A percentile compares a stretch with the other conserved stretches of the same genome.
Evolutionary conservation across 2,113 vertebrate species (phyloP).

Genomic region (Seriola dumerili): DNA sequence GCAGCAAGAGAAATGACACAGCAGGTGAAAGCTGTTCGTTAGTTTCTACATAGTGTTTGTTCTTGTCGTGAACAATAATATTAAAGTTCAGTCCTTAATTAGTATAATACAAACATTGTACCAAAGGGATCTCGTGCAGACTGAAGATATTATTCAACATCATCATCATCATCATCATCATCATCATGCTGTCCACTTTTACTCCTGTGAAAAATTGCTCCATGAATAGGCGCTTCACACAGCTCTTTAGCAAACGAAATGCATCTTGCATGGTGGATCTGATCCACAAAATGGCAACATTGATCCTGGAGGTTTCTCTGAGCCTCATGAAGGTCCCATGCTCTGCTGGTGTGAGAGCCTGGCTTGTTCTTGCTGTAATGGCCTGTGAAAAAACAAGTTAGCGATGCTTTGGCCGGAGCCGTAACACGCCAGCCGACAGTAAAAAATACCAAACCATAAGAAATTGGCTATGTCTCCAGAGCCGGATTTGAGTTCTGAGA

Average conservation of each 20-base stretch:
- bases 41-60: too few relatives aligned
- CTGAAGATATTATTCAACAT: slow-evolving; percentile 70
- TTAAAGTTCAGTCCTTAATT: neutral
- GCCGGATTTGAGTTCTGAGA: slow-evolving; percentile 15
- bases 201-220: slow-evolving; percentile 79
- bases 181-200: slow-evolving; percentile 72
- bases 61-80: too few relatives aligned
- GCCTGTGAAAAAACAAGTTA: slow-evolving; percentile 83
- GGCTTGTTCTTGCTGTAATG: slow-evolving; percentile 79
- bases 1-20: too few relatives aligned
- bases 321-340: slow-evolving; percentile 82
- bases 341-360: slow-evolving; percentile 70
- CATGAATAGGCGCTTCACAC: slow-evolving; percentile 82
- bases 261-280: slow-evolving; percentile 82
- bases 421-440: slow-evolving; percentile 42
- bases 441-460: slow-evolving; percentile 70
- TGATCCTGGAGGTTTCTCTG: slow-evolving; percentile 78
- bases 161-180: slow-evolving; percentile 61
- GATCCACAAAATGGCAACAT: slow-evolving; percentile 82
- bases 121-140: slow-evolving; percentile 63
- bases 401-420: slow-evolving; percentile 70
- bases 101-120: slow-evolving; percentile 73
- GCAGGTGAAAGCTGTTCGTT: too few relatives aligned
- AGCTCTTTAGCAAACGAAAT: slow-evolving; percentile 77
- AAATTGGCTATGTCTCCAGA: slow-evolving; percentile 79